These are phyloP conservation scores for Oscheius sp. DNA, from an alignment of 2,888 invertebrate species.

Conservation along the genomic window DNA sequence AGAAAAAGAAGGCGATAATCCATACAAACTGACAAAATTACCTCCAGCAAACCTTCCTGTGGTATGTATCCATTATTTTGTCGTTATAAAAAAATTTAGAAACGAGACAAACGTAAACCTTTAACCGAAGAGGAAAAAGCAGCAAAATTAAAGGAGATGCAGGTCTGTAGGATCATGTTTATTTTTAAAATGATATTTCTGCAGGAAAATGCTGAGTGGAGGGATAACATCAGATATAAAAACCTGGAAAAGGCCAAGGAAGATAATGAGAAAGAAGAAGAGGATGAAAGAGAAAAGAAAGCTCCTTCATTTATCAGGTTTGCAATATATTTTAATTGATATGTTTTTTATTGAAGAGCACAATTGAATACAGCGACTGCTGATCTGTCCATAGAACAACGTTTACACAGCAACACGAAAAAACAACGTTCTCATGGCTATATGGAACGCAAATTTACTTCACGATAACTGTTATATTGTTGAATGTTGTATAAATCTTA, in stretches of 20 bases:
- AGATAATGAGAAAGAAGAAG: constrained; percentile 45
- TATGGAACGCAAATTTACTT: constrained; percentile 57
- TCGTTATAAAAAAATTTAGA: too few species aligned
- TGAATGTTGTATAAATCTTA: background rate
- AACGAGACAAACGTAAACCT: constrained; percentile 36
- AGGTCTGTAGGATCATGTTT: constrained; percentile 28
- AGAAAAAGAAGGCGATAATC: too few species aligned
- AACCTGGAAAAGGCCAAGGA: constrained; percentile 40
- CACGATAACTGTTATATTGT: constrained; percentile 36
- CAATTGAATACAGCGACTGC: constrained; percentile 49
- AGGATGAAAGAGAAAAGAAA: constrained; percentile 43
- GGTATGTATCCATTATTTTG: too few species aligned
- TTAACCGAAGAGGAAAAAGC: constrained; percentile 53
- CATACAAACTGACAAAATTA: too few species aligned
- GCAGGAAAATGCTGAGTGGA: constrained; percentile 60
- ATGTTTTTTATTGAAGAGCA: constrained; percentile 43
- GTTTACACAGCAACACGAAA: constrained; percentile 54
- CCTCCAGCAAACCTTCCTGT: too few species aligned
- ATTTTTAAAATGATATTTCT: background rate
- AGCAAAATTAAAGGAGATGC: constrained; percentile 58
- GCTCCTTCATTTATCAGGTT: constrained; percentile 54
- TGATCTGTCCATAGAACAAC: constrained; percentile 53
- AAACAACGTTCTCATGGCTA: constrained; percentile 55
- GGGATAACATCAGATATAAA: constrained; percentile 38
- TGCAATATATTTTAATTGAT: background rate